phyloP scores from a whole-genome alignment of 64 coral and sea anemone species.

The Stichodactyla mertensii region DNA sequence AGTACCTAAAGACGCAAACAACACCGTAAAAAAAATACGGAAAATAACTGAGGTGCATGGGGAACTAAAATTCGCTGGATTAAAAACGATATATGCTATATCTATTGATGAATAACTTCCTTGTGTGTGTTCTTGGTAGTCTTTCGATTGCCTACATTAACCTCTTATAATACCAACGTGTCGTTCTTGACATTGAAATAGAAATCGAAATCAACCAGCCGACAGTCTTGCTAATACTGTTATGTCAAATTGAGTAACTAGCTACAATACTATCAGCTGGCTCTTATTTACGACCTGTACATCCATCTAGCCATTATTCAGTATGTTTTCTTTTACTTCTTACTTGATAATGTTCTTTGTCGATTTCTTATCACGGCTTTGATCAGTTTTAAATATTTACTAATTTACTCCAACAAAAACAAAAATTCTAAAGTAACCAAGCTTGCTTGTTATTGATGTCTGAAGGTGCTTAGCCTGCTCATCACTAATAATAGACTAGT shows the following conservation, averaged over 20 bases:
- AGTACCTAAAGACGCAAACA: background rate
- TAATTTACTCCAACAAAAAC: no score
- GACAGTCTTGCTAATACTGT: conserved; percentile 2
- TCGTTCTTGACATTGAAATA: background rate
- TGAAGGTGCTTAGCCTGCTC: no score
- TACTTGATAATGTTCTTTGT: background rate
- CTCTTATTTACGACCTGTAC: background rate
- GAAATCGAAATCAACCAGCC: background rate
- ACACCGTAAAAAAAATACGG: background rate
- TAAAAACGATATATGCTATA: background rate
- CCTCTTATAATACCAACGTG: background rate
- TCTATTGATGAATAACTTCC: background rate
- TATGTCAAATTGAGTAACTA: conserved; percentile 5
- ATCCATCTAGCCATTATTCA: background rate
- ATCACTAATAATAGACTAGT: no score
- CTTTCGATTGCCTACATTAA: background rate
- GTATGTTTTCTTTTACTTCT: background rate
- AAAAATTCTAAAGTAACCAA: no score
- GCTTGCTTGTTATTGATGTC: no score
- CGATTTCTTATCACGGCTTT: no score
- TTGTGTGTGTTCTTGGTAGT: background rate
- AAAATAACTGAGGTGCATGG: background rate
- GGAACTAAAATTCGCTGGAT: background rate
- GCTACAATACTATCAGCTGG: conserved; percentile 6
- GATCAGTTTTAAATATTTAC: no score